Evolutionary conservation across 2,888 invertebrate genomes (phyloP).

Genomic region (Brachynemurus nebulosus): DNA sequence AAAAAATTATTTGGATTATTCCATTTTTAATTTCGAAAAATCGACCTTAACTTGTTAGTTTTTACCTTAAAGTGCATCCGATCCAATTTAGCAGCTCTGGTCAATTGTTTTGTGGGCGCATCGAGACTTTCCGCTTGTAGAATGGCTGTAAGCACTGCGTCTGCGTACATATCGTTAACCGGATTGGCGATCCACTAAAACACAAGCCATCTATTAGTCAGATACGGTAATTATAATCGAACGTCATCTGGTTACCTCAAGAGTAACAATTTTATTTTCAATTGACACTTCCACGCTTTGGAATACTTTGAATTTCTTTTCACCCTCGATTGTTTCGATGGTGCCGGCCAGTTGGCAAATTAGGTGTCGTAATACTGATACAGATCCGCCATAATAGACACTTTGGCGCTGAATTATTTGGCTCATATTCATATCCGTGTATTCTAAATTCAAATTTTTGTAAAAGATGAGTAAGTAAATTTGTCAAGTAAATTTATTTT

Average conservation of each 20-base stretch:
- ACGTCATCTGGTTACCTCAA: conserved; percentile 56
- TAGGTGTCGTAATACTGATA: conserved; percentile 57
- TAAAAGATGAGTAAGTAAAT: no score
- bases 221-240: no score
- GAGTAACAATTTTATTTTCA: conserved; percentile 66
- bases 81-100: conserved; percentile 61
- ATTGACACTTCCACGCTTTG: conserved; percentile 67
- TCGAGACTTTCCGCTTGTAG: conserved; percentile 67
- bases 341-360: conserved; percentile 66
- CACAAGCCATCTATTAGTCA: no score
- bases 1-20: no score
- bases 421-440: conserved; percentile 91
- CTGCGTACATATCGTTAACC: conserved; percentile 96
- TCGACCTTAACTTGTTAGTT: no score
- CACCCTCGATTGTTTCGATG: conserved; percentile 51
- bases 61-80: conserved; percentile 76
- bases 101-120: conserved; percentile 43
- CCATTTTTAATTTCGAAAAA: no score
- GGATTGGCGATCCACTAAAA: conserved; percentile 83
- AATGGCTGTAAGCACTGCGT: conserved; percentile 80
- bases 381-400: conserved; percentile 68
- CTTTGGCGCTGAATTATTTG: conserved; percentile 87
- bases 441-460: conserved; percentile 43
- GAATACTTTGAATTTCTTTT: conserved; percentile 68
- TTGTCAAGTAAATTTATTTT: no score